Conservation (phyloP, 2,888 invertebrate genomes). For the Ceratothoa steindachneri region DNA sequence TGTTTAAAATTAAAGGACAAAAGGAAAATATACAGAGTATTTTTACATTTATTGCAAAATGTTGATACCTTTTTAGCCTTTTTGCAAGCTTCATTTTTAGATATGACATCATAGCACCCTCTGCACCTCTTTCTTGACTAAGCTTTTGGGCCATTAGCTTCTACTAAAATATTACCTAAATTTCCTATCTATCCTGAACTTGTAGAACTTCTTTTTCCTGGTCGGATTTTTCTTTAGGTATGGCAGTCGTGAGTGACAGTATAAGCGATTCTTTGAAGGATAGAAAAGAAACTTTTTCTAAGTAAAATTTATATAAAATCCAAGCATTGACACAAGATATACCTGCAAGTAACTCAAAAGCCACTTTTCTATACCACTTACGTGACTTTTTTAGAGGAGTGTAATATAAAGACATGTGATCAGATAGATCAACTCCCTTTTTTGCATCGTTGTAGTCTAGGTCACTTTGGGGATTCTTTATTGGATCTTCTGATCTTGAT, state of each 20-base stretch:
- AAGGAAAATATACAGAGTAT: not conserved
- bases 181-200: not conserved
- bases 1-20: not conserved
- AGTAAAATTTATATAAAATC: slow-evolving; percentile 18
- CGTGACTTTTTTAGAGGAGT: slow-evolving; percentile 16
- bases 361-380: too few relatives aligned
- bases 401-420: slow-evolving; percentile 26
- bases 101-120: not conserved
- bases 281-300: too few relatives aligned
- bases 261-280: slow-evolving; percentile 16
- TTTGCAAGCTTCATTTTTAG: not conserved
- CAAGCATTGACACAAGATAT: slow-evolving; percentile 18
- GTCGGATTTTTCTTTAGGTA: not conserved
- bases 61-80: not conserved
- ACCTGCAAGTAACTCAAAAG: slow-evolving; percentile 18
- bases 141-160: not conserved
- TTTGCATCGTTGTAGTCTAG: slow-evolving; percentile 21
- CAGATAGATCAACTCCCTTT: slow-evolving; percentile 25
- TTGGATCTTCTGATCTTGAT: slow-evolving; percentile 9
- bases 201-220: not conserved
- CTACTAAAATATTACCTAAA: not conserved
- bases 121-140: not conserved
- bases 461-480: slow-evolving; percentile 21
- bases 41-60: not conserved
- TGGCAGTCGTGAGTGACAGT: not conserved